Evolutionary conservation across 2,797 vertebrate species (phyloP).

Genomic region (Helarctos malayanus): DNA sequence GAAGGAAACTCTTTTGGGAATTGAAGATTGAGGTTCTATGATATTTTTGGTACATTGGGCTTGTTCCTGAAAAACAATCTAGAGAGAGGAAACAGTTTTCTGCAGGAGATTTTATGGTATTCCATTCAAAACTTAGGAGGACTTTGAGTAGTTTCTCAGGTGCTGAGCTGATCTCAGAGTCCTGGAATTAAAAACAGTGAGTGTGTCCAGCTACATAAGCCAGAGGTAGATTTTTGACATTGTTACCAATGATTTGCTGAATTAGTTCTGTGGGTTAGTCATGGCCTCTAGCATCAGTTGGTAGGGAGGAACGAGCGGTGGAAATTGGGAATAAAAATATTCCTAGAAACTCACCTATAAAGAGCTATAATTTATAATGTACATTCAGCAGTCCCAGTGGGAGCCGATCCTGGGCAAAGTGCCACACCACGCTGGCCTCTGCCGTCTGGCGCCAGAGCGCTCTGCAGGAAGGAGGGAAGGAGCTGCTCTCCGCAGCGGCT

Average conservation of each 20-base stretch:
- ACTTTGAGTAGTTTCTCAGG: constrained; percentile 21
- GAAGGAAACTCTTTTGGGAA: not conserved
- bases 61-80: not conserved
- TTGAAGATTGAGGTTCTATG: not conserved
- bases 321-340: constrained; percentile 72
- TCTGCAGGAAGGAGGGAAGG: not conserved
- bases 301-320: constrained; percentile 11
- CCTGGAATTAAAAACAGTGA: not conserved
- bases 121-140: constrained; percentile 50
- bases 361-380: not conserved
- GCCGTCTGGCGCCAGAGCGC: not conserved
- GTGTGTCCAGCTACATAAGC: not conserved
- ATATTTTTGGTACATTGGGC: not conserved
- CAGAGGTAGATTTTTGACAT: not conserved
- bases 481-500: not conserved
- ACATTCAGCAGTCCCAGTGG: not conserved
- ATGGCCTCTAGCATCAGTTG: not conserved
- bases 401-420: not conserved
- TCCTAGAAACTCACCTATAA: constrained; percentile 61
- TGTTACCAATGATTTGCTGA: constrained; percentile 43
- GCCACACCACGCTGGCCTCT: not conserved
- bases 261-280: not conserved
- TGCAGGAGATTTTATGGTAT: not conserved
- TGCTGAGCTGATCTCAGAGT: not conserved
- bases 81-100: not conserved